These are phyloP conservation scores for Cebidichthys violaceus DNA, from an alignment of 2,113 vertebrate genomes.

Conservation along the genomic window DNA sequence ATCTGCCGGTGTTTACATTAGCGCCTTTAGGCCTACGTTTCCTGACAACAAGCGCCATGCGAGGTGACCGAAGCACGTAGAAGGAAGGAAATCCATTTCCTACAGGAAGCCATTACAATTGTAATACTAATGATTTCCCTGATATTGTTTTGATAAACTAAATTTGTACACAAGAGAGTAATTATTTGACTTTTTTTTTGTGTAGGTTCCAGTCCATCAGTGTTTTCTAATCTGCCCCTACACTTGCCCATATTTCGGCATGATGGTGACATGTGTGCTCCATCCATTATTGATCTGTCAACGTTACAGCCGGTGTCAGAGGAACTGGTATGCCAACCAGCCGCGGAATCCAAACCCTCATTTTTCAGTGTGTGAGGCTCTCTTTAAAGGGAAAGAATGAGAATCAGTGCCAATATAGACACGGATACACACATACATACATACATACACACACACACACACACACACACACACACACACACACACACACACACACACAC, in stretches of 20 bases:
- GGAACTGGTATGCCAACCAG: slow-evolving; percentile 45
- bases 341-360: slow-evolving; percentile 40
- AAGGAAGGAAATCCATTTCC: slow-evolving; percentile 60
- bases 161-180: neutral
- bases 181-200: slow-evolving; percentile 1
- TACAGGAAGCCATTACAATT: slow-evolving; percentile 33
- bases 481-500: no score
- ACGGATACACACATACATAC: slow-evolving; percentile 18
- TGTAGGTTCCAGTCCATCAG: neutral
- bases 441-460: slow-evolving; percentile 8
- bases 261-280: slow-evolving; percentile 10
- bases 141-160: neutral
- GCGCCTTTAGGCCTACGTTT: slow-evolving; percentile 23
- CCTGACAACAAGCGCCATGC: slow-evolving; percentile 23
- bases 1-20: slow-evolving; percentile 34
- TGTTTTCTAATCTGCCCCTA: neutral
- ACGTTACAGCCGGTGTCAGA: slow-evolving; percentile 70
- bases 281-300: slow-evolving; percentile 66
- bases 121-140: neutral
- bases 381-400: slow-evolving; percentile 65
- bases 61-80: neutral
- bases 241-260: neutral
- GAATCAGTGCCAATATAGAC: slow-evolving; percentile 32
- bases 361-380: slow-evolving; percentile 30
- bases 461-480: no score